These are phyloP conservation scores for Sterna hirundo DNA, from an alignment of 2,113 vertebrate species.

Conservation along the genomic window DNA sequence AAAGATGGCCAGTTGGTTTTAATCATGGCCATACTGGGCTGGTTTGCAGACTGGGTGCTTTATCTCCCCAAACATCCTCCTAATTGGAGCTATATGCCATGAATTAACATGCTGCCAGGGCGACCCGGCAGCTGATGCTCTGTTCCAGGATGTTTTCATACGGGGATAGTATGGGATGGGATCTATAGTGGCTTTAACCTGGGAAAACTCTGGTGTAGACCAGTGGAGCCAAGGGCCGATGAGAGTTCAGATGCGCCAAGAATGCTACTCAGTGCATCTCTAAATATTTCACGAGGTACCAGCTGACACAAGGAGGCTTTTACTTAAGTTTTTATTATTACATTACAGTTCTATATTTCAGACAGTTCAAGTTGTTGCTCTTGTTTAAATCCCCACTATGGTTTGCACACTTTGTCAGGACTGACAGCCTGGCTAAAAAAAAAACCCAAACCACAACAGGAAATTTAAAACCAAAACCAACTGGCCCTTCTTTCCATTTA, in stretches of 20 bases:
- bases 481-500: not conserved
- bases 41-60: not conserved
- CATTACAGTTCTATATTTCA: not conserved
- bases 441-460: not conserved
- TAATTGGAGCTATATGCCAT: not conserved
- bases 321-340: not conserved
- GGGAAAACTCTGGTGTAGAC: not conserved
- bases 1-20: not conserved
- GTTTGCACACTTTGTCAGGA: not conserved
- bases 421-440: not conserved
- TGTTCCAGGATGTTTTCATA: not conserved
- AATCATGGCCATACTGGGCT: not conserved
- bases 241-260: not conserved
- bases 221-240: not conserved
- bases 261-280: not conserved
- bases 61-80: not conserved
- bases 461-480: not conserved
- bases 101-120: not conserved
- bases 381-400: not conserved
- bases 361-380: not conserved
- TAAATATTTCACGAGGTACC: conserved; percentile 16
- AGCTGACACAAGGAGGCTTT: conserved; percentile 2
- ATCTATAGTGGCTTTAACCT: conserved; percentile 5
- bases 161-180: not conserved
- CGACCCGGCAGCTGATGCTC: not conserved